Evolutionary conservation across 53 echinoderm and acorn worm species (phyloP).

Genomic region (Glandiceps talaboti): DNA sequence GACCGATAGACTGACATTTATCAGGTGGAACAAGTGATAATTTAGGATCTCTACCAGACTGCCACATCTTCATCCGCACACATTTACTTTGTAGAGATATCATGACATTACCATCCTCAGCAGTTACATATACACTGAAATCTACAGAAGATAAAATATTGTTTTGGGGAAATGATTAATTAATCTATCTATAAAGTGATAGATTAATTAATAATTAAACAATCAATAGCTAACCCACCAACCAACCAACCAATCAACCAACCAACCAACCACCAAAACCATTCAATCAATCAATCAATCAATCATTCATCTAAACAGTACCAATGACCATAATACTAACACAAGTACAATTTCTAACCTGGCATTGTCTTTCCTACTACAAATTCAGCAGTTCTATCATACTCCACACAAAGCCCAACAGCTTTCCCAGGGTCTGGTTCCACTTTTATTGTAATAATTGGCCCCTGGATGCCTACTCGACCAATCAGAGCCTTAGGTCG

Average conservation of each 20-base stretch:
- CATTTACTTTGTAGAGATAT: constrained; percentile 28
- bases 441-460: constrained; percentile 29
- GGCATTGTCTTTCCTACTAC: constrained; percentile 50
- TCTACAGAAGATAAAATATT: constrained; percentile 32
- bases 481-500: constrained; percentile 40
- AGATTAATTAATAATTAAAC: too few relatives aligned
- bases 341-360: too few relatives aligned
- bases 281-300: too few relatives aligned
- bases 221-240: too few relatives aligned
- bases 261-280: too few relatives aligned
- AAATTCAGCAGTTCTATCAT: constrained; percentile 13
- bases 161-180: too few relatives aligned
- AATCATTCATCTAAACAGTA: too few relatives aligned
- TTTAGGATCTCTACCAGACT: constrained; percentile 10
- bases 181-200: too few relatives aligned
- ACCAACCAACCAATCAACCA: too few relatives aligned
- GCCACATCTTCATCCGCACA: constrained; percentile 61
- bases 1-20: constrained; percentile 24
- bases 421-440: constrained; percentile 58
- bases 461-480: constrained; percentile 17
- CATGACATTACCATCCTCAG: constrained; percentile 56
- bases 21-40: constrained; percentile 32
- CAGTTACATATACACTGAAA: constrained; percentile 49
- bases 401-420: constrained; percentile 35
- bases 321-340: too few relatives aligned